These are phyloP conservation scores for Catharus bicknelli DNA, from an alignment of 2,113 vertebrate genomes.

Conservation along the genomic window DNA sequence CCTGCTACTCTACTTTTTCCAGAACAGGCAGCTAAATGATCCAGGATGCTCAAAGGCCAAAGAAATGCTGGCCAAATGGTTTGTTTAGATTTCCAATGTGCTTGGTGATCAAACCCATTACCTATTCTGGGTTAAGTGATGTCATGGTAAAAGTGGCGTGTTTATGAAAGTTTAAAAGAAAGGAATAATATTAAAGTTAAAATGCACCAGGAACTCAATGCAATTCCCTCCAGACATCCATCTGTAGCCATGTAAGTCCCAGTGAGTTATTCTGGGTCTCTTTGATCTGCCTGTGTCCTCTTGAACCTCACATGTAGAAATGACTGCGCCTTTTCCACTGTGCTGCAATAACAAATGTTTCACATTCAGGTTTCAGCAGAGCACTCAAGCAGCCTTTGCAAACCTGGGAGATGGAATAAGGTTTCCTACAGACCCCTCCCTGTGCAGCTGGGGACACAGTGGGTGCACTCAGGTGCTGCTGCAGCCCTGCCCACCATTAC, in stretches of 20 bases:
- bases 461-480: not conserved
- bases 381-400: not conserved
- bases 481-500: not conserved
- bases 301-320: not conserved
- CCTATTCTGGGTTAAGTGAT: not conserved
- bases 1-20: not conserved
- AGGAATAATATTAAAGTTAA: not conserved
- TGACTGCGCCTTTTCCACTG: not conserved
- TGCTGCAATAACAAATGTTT: constrained; percentile 16
- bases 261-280: not conserved
- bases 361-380: not conserved
- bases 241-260: not conserved
- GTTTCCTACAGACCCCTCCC: not conserved
- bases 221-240: not conserved
- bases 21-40: not conserved
- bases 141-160: not conserved
- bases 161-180: not conserved
- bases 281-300: not conserved
- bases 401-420: not conserved
- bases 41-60: not conserved
- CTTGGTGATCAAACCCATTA: not conserved
- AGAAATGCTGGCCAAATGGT: not conserved
- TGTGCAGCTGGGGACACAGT: not conserved
- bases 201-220: not conserved
- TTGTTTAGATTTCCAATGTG: constrained; percentile 31